phyloP scores from a whole-genome alignment of 2,113 vertebrate species.

The chimpanzee (Pan troglodytes) region NHGRI_mPanTro3-v2.1_pri NC_072403.2:24897001-24897500 shows the following conservation, averaged over 20 bases:
- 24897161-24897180: background rate
- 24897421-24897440: background rate
- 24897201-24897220: background rate
- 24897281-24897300: background rate
- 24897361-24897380: background rate
- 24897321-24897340: background rate
- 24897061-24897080: background rate
- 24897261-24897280: background rate
- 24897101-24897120: background rate
- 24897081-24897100: background rate
- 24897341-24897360: background rate
- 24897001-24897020: background rate
- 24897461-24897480: background rate
- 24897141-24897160: accelerated
- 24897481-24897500: background rate
- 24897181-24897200: background rate
- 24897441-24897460: background rate
- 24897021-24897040: background rate
- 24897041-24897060: background rate
- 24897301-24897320: background rate
- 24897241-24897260: background rate
- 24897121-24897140: background rate
- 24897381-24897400: background rate
- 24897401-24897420: background rate
- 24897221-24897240: background rate